Evolutionary conservation across 1,140 invertebrate species (phyloP).

Genomic region (Radopholus similis): DNA sequence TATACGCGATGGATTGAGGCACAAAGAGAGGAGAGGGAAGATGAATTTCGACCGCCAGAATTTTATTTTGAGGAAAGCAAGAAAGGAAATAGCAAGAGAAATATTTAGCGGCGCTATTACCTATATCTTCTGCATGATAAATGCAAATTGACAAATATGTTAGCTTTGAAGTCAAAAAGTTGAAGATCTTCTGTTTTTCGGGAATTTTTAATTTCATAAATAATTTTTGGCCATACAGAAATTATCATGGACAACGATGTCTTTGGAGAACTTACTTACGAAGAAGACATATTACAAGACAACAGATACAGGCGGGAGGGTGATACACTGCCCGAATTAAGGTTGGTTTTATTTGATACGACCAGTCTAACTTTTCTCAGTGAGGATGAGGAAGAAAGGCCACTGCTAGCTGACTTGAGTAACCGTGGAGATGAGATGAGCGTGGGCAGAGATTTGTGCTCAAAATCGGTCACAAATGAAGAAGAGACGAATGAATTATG

Average conservation of each 20-base stretch:
- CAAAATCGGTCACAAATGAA: not conserved
- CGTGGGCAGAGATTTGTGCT: not conserved
- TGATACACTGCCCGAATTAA: not conserved
- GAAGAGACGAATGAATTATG: not conserved
- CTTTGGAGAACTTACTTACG: constrained; percentile 12
- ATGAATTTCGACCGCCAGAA: constrained; percentile 33
- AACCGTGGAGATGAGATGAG: not conserved
- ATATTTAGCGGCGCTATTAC: constrained; percentile 30
- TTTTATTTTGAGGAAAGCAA: constrained; percentile 19
- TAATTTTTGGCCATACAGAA: not conserved
- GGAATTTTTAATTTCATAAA: not conserved
- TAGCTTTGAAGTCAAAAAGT: too few relatives aligned
- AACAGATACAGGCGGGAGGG: not conserved
- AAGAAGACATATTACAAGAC: not conserved
- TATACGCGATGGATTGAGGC: constrained; percentile 27
- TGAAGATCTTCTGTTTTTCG: too few relatives aligned
- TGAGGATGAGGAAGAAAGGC: not conserved
- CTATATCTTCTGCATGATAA: too few relatives aligned
- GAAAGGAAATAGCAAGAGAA: constrained; percentile 19
- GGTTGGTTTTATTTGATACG: not conserved
- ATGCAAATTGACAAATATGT: too few relatives aligned
- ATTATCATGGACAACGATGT: constrained; percentile 11
- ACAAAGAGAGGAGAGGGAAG: constrained; percentile 44
- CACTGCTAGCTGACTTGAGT: not conserved
- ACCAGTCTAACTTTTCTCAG: not conserved